Evolutionary conservation across 2,888 invertebrate genomes (phyloP).

Genomic region (Rambutsinella grinnellia): DNA sequence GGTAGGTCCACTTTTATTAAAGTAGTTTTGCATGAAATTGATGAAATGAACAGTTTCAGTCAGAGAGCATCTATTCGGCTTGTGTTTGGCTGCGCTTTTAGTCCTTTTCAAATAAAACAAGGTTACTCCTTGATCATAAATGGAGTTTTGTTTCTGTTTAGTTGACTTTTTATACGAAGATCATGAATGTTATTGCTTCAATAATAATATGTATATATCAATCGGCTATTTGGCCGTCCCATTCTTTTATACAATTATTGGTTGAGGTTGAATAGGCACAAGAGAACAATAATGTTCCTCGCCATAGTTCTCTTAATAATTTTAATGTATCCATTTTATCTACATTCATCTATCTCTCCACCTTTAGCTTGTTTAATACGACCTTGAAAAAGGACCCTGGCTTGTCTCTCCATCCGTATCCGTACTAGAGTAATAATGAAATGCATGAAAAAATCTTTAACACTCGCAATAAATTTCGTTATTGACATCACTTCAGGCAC

Average conservation of each 20-base stretch:
- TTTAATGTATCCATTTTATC: not conserved
- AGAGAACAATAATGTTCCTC: not conserved
- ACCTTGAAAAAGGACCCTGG: conserved; percentile 50
- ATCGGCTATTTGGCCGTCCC: not conserved
- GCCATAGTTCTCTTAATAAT: not conserved
- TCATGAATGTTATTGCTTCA: not conserved
- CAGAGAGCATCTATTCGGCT: too few relatives aligned
- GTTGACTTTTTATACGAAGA: not conserved
- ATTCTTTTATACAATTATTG: not conserved
- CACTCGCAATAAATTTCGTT: not conserved
- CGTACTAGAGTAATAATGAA: conserved; percentile 7
- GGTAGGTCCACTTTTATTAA: not conserved
- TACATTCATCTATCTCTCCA: not conserved
- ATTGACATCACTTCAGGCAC: too few relatives aligned
- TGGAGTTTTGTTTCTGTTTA: not conserved
- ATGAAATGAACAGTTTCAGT: too few relatives aligned
- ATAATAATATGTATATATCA: not conserved
- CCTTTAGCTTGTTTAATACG: not conserved
- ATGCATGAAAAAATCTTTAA: not conserved
- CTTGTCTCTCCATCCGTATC: conserved; percentile 55
- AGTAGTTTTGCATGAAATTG: too few relatives aligned
- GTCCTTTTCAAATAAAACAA: not conserved
- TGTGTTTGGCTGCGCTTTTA: not conserved
- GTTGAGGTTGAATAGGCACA: not conserved
- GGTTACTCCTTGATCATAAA: not conserved